These are phyloP conservation scores for Sphaeridia pumilis DNA, from an alignment of 2,888 invertebrate species.

Conservation along the genomic window DNA sequence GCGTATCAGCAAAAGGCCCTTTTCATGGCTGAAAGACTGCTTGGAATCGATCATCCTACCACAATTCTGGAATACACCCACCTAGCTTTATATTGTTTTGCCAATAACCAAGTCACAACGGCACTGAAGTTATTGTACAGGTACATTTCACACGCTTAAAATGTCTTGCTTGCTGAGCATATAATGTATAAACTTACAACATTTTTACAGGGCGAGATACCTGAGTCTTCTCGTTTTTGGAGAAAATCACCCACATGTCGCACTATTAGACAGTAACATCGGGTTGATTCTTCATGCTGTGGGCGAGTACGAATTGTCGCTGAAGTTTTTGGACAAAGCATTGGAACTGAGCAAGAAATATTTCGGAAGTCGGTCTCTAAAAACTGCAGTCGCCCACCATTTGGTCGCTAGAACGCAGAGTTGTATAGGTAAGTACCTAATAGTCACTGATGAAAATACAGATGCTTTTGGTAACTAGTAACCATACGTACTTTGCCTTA, in stretches of 20 bases:
- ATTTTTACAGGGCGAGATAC: slow-evolving; percentile 76
- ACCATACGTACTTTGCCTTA: no score
- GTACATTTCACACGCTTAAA: no score
- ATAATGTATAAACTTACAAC: no score
- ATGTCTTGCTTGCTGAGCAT: no score
- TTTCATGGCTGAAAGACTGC: slow-evolving; percentile 94
- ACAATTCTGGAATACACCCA: slow-evolving; percentile 99
- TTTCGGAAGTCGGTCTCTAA: slow-evolving; percentile 81
- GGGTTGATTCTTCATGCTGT: slow-evolving; percentile 95
- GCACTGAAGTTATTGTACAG: slow-evolving; percentile 80
- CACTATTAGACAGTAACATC: slow-evolving; percentile 96
- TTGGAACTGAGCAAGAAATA: slow-evolving; percentile 72
- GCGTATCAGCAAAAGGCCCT: slow-evolving; percentile 97
- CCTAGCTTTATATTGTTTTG: slow-evolving; percentile 93
- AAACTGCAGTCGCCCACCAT: slow-evolving; percentile 92
- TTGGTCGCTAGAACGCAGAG: slow-evolving; percentile 92
- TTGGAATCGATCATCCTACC: slow-evolving; percentile 95
- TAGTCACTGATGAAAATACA: no score
- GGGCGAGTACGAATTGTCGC: slow-evolving; percentile 89
- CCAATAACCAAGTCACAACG: slow-evolving; percentile 91
- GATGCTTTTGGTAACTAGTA: no score
- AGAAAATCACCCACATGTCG: slow-evolving; percentile 97
- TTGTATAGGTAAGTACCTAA: slow-evolving; percentile 59
- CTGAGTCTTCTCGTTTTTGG: slow-evolving; percentile 85
- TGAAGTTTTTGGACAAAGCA: slow-evolving; percentile 90